Base-by-base conservation (phyloP, 2,113 vertebrate genomes). In the Uropsilus gracilis region DNA sequence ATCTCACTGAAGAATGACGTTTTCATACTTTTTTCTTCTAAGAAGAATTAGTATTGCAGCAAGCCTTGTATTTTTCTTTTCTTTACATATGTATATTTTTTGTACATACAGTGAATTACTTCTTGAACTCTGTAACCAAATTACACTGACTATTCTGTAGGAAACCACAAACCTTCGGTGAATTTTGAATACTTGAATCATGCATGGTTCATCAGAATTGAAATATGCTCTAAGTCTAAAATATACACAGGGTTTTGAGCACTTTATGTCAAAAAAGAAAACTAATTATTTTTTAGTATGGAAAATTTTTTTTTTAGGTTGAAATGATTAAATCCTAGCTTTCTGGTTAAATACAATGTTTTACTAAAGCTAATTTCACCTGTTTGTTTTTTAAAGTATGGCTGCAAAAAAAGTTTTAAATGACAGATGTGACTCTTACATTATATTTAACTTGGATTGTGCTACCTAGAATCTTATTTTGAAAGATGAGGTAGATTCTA, bases 321-420 rank as follows among this genome's bases (percentile, higher is more conserved):
- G 22, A 96, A 94, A 90, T 96, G 24, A 81, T 53, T 72, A 39
- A 77, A 73, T 85, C 34, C 44, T 92, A 9, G 16, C 42, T 84
- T 61, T 72, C 44, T 32, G 8, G 30, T 92, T 89, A 95, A 78
- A 30, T 91, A 87, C 57, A 77, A 71, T 55, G 69, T 53, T 59
- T 39, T 63, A 44, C 80, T 93, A 88, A 84, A 95, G 89, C 55
- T 48, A 76, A 73, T 94, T 46, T 83, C 4, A 32, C 24, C 63
- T 85, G 2, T 84, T 72, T 72, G 34, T 11, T 83, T 95, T 71
- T 89, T 59, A 46, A 91, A 91, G 73, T 68, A 26, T 64, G 3
- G 30, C 75, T 92, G 18, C 20, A 71, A 44, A 48, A 59, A 24
- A 71, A 69, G n/a, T 72, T 95, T 76, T 37, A 89, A 89, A 69